These are phyloP conservation scores for Xanthorhoe designata DNA, from an alignment of 2,888 invertebrate species.

Conservation along the genomic window DNA sequence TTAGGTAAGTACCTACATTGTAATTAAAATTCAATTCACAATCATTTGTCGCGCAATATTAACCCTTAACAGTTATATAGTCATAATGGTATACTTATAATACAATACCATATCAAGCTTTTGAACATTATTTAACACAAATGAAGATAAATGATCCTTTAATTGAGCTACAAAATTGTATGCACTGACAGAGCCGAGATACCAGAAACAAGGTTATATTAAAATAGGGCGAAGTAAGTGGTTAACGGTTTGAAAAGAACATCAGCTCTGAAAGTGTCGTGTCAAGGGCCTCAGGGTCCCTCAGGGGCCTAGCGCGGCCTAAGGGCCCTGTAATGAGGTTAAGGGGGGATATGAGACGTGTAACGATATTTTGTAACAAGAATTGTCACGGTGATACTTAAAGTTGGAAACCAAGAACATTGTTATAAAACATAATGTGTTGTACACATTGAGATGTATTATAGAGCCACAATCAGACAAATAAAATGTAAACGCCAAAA, in stretches of 20 bases:
- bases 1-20: too few species aligned
- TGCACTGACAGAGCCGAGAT: background rate
- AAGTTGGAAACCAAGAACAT: too few species aligned
- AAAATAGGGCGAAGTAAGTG: slow-evolving; percentile 17
- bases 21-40: too few species aligned
- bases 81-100: too few species aligned
- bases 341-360: slow-evolving; percentile 39
- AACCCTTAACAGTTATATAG: too few species aligned
- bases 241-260: slow-evolving; percentile 25
- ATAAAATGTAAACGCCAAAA: too few species aligned
- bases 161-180: background rate
- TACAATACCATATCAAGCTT: background rate
- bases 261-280: slow-evolving; percentile 22
- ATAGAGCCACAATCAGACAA: too few species aligned
- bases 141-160: background rate
- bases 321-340: slow-evolving; percentile 45
- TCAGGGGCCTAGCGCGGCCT: slow-evolving; percentile 16
- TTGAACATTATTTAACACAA: background rate
- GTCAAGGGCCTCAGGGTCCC: slow-evolving; percentile 12
- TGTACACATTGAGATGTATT: too few species aligned
- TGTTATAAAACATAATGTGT: too few species aligned
- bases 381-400: background rate
- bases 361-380: background rate
- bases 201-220: slow-evolving; percentile 1
- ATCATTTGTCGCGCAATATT: too few species aligned